These are phyloP conservation scores for Miltochrista miniata DNA, from an alignment of 2,888 invertebrate species.

Conservation along the genomic window DNA sequence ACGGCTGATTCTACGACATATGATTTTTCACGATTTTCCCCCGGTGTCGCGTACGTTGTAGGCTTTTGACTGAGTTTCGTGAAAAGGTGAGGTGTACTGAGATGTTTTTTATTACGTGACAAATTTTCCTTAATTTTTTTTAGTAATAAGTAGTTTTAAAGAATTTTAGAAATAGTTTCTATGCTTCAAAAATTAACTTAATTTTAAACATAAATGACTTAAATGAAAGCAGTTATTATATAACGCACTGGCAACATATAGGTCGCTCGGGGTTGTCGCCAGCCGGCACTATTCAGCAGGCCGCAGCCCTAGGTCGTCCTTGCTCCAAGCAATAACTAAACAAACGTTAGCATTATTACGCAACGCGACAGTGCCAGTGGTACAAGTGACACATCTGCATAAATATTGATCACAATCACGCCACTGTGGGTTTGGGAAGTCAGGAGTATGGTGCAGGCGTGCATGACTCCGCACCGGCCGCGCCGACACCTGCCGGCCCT, in stretches of 20 bases:
- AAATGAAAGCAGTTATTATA: slow-evolving; percentile 20
- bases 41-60: slow-evolving; percentile 40
- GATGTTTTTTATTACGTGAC: neutral
- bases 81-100: slow-evolving; percentile 27
- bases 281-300: slow-evolving; percentile 44
- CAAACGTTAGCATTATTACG: slow-evolving; percentile 68
- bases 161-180: neutral
- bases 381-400: slow-evolving; percentile 68
- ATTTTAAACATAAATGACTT: neutral
- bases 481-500: neutral
- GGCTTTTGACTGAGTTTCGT: slow-evolving; percentile 50
- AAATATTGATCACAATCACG: slow-evolving; percentile 77
- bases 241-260: slow-evolving; percentile 32
- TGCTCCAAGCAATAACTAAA: slow-evolving; percentile 51
- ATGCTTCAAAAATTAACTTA: too few species aligned
- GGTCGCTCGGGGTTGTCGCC: slow-evolving; percentile 40
- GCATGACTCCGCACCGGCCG: slow-evolving; percentile 42
- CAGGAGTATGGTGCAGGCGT: slow-evolving; percentile 55
- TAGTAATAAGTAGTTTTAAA: neutral
- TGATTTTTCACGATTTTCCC: slow-evolving; percentile 55
- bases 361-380: slow-evolving; percentile 56
- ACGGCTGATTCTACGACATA: slow-evolving; percentile 44
- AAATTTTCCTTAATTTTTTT: neutral
- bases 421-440: slow-evolving; percentile 59
- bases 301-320: slow-evolving; percentile 43